Evolutionary conservation across 2,888 invertebrate genomes (phyloP), one percentile per base, ranked within the genome.

Genomic region (Morpho helenor): DNA sequence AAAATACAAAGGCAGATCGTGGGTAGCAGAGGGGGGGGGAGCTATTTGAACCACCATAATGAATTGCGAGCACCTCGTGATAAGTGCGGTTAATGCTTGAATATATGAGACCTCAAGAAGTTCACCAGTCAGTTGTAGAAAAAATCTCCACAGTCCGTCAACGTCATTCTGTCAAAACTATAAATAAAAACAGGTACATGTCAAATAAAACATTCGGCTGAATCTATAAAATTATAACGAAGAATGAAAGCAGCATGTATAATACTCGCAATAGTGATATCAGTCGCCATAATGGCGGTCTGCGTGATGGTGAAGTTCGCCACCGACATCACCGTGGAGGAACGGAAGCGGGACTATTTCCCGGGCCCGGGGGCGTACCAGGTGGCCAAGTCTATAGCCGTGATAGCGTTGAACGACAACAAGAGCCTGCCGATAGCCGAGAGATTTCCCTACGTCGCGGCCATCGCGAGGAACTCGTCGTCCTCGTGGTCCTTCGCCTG

Each of bases 241-340:
- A 5, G 4, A 61, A 86, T 87, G 84, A 87, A 87, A 63, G 76
- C 79, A 8, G 83, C 84, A 2, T 87, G 86, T 45, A 67, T 86
- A 0, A 75, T 84, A 1, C 60, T 88, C 2, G 73, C 81, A 0
- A 64, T 80, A 0, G 63, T 87, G 0, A 84, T 86, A 3, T 49
- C 74, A 0, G 71, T 87, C 0, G 84, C 87, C 1, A 80, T 88
- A 8, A 76, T 87, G 77, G 84, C 81, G 0, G 82, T 88, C 0
- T 82, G 86, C n/a, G 75, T 87, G 6, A 87, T 88, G 88, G 86
- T 88, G 9, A 88, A 87, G 57, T 87, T 82, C 52, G 87, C 88
- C 0, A 86, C 87, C 0, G 87, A 87, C 53, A 81, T 87, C 42
- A 79, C 82, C 0, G 75, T 84, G 0, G 74, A 76, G 43, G 73